Evolutionary conservation across 2,888 invertebrate genomes (phyloP), one percentile per base, ranked within the genome.

Genomic region (Aporophyla nigra): DNA sequence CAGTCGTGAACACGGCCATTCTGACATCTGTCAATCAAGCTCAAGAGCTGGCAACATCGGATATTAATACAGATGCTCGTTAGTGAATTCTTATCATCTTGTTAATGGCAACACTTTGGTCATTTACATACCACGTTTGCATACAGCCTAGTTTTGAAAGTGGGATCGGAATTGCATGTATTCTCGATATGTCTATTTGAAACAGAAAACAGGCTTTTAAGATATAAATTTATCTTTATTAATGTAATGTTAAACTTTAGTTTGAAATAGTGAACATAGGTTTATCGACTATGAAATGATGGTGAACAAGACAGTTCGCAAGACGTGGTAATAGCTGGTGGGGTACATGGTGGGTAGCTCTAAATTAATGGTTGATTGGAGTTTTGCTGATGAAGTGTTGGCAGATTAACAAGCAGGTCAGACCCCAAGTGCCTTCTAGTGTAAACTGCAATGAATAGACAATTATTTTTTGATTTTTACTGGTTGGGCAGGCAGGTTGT

Each of bases 71-170:
- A 88, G 87, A 87, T 86, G 85, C 90, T 93, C 92, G 92, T 93
- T 93, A 93, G 90, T 83, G 88, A 88, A 91, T 91, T 91, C 90
- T 92, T 92, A 92, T 92, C 89, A 89, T 80, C 86, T 85, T 81
- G 88, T 88, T 91, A 91, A 92, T 91, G 87, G 91, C 91, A 90
- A 92, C 92, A 92, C 91, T 85, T 85, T 61, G 71, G 72, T 80
- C 76, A 86, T 86, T 89, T 88, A 87, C 87, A 87, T 88, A 87
- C 86, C 69, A 76, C n/a, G 76, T 84, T 84, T 86, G 87, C 84
- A 86, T 84, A 70, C 80, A 86, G 69, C 76, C 76, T 84, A 78
- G 86, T 86, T 86, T 73, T 86, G 86, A 83, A 83, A 83, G 84
- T 71, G 27, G 79, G 19, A 78, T 83, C 62, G 84, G 73, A 86